Evolutionary conservation across 1,140 invertebrate genomes (phyloP).

Genomic region (Radopholus similis): DNA sequence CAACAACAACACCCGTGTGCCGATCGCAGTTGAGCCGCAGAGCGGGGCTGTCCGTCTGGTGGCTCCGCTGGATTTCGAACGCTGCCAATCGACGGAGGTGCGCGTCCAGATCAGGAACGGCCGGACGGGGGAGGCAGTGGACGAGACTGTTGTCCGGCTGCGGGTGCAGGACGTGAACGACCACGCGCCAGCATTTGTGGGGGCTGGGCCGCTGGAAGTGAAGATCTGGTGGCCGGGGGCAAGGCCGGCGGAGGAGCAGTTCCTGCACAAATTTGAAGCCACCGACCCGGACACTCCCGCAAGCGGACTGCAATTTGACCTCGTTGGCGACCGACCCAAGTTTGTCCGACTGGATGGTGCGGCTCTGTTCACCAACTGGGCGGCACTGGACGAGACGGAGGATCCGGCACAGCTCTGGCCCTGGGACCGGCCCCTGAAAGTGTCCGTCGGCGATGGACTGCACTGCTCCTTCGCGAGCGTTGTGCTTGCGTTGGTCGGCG

Average conservation of each 20-base stretch:
- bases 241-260: conserved; percentile 26
- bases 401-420: too few relatives aligned
- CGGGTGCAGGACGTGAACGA: conserved; percentile 61
- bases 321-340: too few relatives aligned
- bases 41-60: conserved; percentile 28
- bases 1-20: too few relatives aligned
- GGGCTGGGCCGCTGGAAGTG: background rate
- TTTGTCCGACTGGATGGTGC: too few relatives aligned
- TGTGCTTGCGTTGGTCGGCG: conserved; percentile 20
- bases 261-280: conserved; percentile 47
- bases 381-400: too few relatives aligned
- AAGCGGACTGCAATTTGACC: conserved; percentile 31
- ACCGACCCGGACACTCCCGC: conserved; percentile 49
- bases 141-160: conserved; percentile 51
- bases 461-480: conserved; percentile 34
- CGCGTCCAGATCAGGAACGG: conserved; percentile 25
- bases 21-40: conserved; percentile 25
- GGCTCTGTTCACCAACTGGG: too few relatives aligned
- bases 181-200: conserved; percentile 46
- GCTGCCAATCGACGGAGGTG: conserved; percentile 3
- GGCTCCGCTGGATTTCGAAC: conserved; percentile 29
- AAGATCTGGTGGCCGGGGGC: background rate
- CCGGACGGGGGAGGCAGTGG: background rate
- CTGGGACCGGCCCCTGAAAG: conserved; percentile 34
- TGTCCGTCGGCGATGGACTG: conserved; percentile 53